Evolutionary conservation across 53 echinoderm and acorn worm genomes (phyloP), one percentile per base, ranked within the genome.

Genomic region (Hippasteria phrygiana): DNA sequence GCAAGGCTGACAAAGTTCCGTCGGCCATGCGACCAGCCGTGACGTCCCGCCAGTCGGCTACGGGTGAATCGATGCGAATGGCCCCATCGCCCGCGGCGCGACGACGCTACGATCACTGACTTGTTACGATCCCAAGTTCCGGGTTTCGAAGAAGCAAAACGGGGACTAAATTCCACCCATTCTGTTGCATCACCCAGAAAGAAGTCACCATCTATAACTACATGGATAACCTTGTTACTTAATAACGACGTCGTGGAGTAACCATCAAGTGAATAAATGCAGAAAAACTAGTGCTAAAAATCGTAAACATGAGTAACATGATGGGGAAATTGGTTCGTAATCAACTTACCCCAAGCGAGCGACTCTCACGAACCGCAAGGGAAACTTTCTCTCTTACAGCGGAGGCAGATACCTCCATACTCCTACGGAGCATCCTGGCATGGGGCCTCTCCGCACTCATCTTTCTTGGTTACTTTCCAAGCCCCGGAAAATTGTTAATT

Each of bases 301-400:
- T 62, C 38, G 56, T 79, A 79, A 79, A 62, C 79, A 79, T 26
- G 0, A 16, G 39, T 34, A 79, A 14, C 33, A 20, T 29, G 17
- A 29, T 28, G 0, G 27, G 29, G 27, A 31, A 28, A 13, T 10
- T 0, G 16, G 31, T 9, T 24, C 29, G 29, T 29, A 14, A 14
- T 34, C 11, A 71, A 88, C 92, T 89, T 89, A 92, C 92, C 92
- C 77, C 87, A 18, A 83, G 46, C 34, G 75, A 51, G 32, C 89
- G 82, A 81, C 96, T 98, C 86, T 96, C 95, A 5, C 98, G 93
- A 4, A 98, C 98, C 20, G 95, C 98, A 20, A 91, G 48, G 24
- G 95, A 96, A 17, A 98, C 98, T 62, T 92, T 95, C 78, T 98
- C 93, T 69, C 98, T 86, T 20, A 96, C 96, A n/a, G 84, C 93